Base-by-base conservation (phyloP, 2,797 vertebrate species). In the Pseudochaenichthys georgianus region DNA sequence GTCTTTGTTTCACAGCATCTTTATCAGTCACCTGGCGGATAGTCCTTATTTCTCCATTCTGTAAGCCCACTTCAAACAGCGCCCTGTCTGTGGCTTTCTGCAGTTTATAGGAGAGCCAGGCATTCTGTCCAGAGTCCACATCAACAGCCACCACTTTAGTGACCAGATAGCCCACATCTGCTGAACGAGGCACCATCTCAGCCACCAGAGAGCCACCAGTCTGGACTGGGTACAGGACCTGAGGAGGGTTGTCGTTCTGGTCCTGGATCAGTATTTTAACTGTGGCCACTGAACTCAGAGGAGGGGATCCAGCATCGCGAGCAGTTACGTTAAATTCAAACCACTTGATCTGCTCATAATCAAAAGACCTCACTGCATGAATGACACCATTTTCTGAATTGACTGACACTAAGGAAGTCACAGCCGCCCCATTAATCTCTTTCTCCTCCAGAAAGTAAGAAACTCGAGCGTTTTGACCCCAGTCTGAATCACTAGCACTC, bases 121-220 rank as follows among this genome's bases (percentile, higher is more conserved):
- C 93, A 81, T 95, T 95, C 88, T 95, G 94, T 80, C 94, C 93
- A 81, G 78, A 81, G 73, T 81, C 78, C 73, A 81, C 94, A 93
- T 95, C 95, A 13, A 95, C 92, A 55, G 95, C 94, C 76, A 95
- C 94, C 84, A 96, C 95, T 81, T 96, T 95, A 70, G 95, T 94
- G 50, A 96, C 94, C 74, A 96, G 90, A 67, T 94, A 95, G 50
- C 95, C 94, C n/a, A 92, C 88, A 69, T 95, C 94, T 83, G 94
- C 91, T 52, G 90, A 94, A 16, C 93, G 94, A 64, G 94, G 92
- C 0, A 94, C 93, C 70, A 95, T 88, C 47, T 95, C 95, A 81
- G 93, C 89, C 16, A 94, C 91, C 0, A 92, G 69, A 77, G 94
- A 94, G 0, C 91, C 91, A 8, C 84, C 76, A 60, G 85, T 83